A percentile compares a stretch with the other conserved stretches of the same genome.
Conservation (phyloP, 1,140 invertebrate species). For the Heliconius melpomene region DNA sequence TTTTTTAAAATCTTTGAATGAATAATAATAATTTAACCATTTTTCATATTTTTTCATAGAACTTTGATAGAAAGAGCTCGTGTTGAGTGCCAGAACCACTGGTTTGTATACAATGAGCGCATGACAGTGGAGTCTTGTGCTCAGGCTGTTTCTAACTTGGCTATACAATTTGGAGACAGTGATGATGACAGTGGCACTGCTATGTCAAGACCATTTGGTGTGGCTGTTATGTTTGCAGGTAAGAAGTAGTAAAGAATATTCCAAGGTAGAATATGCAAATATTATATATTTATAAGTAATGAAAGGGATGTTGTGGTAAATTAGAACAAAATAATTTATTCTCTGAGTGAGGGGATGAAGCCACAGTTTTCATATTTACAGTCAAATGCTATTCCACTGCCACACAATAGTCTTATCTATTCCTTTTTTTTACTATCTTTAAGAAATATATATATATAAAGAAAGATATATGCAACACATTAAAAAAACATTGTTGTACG, state of each 20-base stretch:
- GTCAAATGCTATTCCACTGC: no score
- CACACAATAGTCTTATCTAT: no score
- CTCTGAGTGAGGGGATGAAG: no score
- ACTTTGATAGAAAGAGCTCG: slow-evolving; percentile 97
- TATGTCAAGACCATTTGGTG: slow-evolving; percentile 99
- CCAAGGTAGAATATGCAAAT: no score
- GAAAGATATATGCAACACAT: no score
- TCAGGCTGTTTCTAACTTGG: slow-evolving; percentile 98
- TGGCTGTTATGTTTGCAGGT: slow-evolving; percentile 95
- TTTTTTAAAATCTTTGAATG: not conserved
- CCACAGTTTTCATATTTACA: no score
- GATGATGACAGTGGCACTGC: slow-evolving; percentile 95
- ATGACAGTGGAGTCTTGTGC: slow-evolving; percentile 99
- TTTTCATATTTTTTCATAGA: slow-evolving; percentile 69
- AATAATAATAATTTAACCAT: not conserved
- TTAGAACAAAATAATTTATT: no score
- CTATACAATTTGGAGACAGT: slow-evolving; percentile 99
- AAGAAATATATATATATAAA: no score
- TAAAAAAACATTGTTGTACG: no score
- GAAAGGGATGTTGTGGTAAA: no score
- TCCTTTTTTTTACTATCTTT: no score
- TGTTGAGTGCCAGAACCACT: slow-evolving; percentile 98
- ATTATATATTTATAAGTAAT: no score
- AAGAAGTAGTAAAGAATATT: not conserved
- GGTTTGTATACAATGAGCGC: slow-evolving; percentile 98